Conservation (phyloP, 2,113 vertebrate genomes). For the Bujurquina vittata region DNA sequence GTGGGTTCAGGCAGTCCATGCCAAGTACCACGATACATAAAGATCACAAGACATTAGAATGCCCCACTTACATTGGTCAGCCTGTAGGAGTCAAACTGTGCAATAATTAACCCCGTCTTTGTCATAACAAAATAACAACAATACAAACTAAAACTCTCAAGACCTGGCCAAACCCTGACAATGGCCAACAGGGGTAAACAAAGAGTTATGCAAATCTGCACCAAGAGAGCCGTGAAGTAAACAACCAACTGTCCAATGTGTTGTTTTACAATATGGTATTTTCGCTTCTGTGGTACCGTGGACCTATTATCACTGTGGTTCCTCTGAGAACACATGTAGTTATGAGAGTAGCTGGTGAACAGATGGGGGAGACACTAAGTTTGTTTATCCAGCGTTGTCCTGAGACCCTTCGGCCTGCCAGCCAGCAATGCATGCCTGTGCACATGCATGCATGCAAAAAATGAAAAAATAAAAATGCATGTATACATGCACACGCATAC, state of each 20-base stretch:
- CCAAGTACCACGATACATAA: slow-evolving; percentile 52
- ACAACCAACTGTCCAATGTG: slow-evolving; percentile 63
- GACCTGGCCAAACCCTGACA: slow-evolving; percentile 45
- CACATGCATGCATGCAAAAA: slow-evolving; percentile 7
- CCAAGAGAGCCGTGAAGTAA: slow-evolving; percentile 66
- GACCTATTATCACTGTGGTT: slow-evolving; percentile 56
- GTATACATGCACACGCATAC: slow-evolving; percentile 12
- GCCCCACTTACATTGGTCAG: slow-evolving; percentile 41
- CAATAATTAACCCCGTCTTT: slow-evolving; percentile 47
- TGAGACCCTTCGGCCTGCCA: slow-evolving; percentile 75
- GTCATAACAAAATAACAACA: slow-evolving; percentile 42
- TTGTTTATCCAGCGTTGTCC: slow-evolving; percentile 74
- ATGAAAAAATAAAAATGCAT: neutral
- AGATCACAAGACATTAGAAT: slow-evolving; percentile 38
- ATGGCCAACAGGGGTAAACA: slow-evolving; percentile 57
- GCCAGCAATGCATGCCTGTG: slow-evolving; percentile 54
- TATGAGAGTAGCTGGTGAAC: slow-evolving; percentile 67
- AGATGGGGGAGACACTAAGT: slow-evolving; percentile 69
- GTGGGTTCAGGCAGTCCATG: slow-evolving; percentile 36
- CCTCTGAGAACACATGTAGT: slow-evolving; percentile 64
- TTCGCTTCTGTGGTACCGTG: slow-evolving; percentile 51
- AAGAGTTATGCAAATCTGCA: slow-evolving; percentile 65
- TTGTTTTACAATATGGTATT: slow-evolving; percentile 54
- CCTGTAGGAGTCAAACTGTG: slow-evolving; percentile 39
- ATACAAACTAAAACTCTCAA: slow-evolving; percentile 44